A percentile compares a stretch with the other conserved stretches of the same genome.
phyloP scores from a whole-genome alignment of 2,888 invertebrate genomes.

The Phortica okadai region DNA sequence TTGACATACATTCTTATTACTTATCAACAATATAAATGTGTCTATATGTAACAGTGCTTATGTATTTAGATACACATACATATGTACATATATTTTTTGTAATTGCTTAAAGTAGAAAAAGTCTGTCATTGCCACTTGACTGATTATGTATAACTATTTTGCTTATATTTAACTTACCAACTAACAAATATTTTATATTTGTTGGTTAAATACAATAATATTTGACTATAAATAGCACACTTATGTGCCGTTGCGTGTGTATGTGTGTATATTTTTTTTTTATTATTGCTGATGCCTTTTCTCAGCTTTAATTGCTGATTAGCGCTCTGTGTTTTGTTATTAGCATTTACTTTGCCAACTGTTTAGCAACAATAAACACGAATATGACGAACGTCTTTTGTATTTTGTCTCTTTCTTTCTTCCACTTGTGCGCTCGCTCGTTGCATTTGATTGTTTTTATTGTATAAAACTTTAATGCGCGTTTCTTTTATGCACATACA shows the following conservation, averaged over 20 bases:
- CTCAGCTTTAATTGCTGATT: constrained; percentile 18
- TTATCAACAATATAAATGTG: background rate
- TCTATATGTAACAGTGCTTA: background rate
- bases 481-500: background rate
- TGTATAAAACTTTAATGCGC: background rate
- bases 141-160: background rate
- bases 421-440: background rate
- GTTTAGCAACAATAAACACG: constrained; percentile 34
- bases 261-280: background rate
- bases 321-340: constrained; percentile 28
- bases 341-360: constrained; percentile 35
- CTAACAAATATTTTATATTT: background rate
- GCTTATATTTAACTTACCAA: background rate
- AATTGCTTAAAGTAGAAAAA: background rate
- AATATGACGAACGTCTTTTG: constrained; percentile 18
- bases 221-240: constrained; percentile 4
- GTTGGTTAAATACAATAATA: background rate
- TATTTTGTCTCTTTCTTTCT: constrained; percentile 17
- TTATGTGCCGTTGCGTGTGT: background rate
- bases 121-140: background rate
- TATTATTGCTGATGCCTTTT: constrained; percentile 6
- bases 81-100: background rate
- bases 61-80: background rate
- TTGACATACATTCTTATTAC: background rate
- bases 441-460: constrained; percentile 13